Evolutionary conservation across 2,797 vertebrate species (phyloP), one percentile per base, ranked within the genome.

Genomic region (Siniperca undulata): DNA sequence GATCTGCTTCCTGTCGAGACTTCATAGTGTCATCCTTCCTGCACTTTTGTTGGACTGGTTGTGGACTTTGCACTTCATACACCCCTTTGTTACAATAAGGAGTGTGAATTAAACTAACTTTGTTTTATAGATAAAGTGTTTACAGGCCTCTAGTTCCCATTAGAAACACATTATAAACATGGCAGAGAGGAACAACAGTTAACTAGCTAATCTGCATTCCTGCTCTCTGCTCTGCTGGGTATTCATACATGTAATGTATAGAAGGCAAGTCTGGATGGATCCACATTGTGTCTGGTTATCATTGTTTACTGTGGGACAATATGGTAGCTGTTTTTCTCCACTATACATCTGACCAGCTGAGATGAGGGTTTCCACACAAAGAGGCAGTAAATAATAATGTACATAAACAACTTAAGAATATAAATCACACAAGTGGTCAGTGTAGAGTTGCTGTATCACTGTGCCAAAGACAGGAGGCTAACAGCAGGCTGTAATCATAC

Each of bases 261-360:
- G 61, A 58, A 30, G 48, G 22, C 30, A 22, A 11, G 30, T 88
- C 88, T 86, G 72, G 84, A 88, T 81, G 80, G 67, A 82, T 90
- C 86, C 55, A 73, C 86, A 78, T 86, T 91, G 88, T 93, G 77
- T 56, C 77, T 42, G 24, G n/a, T 44, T 44, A 17, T 56, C 48
- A 59, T 68, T 77, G 70, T 81, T 80, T 61, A 50, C 62, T 22
- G 53, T 48, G 40, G 52, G 52, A 64, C 82, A 74, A 22, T 50
- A 17, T 56, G 36, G 30, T 4, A 10, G 46, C 62, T 80, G 61
- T 78, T 67, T 53, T 62, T 61, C 14, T 30, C 7, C n/a, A 52
- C 27, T 8, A 20, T 48, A 16, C 3, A 38, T 22, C 55, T 10
- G n/a, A 69, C n/a, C 4, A 16, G 27, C 36, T 62, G 58, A 55